phyloP scores from a whole-genome alignment of 1,140 invertebrate species.

The Protaetia brevitarsis region DNA sequence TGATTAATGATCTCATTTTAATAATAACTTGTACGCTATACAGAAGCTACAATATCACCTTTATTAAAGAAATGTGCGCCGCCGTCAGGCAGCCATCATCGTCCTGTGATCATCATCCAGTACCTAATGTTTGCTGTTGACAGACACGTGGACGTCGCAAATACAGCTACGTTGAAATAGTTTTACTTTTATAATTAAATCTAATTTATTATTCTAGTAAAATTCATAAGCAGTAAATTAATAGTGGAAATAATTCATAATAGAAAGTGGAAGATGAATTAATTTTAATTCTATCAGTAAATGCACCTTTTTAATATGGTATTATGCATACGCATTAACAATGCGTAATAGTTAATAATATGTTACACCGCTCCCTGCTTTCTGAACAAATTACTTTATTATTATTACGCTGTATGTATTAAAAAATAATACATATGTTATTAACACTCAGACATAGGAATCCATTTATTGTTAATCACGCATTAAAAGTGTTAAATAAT shows the following conservation, averaged over 20 bases:
- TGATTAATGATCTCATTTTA: conserved; percentile 42
- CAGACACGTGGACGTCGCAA: conserved; percentile 23
- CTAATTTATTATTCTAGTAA: background rate
- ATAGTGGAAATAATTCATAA: too few relatives aligned
- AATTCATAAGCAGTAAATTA: background rate
- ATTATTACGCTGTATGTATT: background rate
- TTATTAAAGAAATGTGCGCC: conserved; percentile 33
- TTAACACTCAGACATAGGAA: too few relatives aligned
- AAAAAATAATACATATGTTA: too few relatives aligned
- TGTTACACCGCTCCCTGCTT: background rate
- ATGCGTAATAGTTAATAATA: background rate
- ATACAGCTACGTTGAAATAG: background rate
- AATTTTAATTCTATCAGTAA: background rate
- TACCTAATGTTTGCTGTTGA: conserved; percentile 26
- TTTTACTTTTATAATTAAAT: conserved; percentile 7
- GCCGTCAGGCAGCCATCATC: conserved; percentile 22
- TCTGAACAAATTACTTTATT: conserved; percentile 9
- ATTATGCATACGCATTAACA: background rate
- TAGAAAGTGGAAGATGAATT: too few relatives aligned
- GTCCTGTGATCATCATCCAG: background rate
- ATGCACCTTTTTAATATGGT: background rate
- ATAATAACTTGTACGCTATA: conserved; percentile 35
- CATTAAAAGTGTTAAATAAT: too few relatives aligned
- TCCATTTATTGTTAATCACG: too few relatives aligned
- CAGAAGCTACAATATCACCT: conserved; percentile 34